Base-by-base conservation (phyloP, 2,888 invertebrate species). In the Ophion obscuratus region DNA sequence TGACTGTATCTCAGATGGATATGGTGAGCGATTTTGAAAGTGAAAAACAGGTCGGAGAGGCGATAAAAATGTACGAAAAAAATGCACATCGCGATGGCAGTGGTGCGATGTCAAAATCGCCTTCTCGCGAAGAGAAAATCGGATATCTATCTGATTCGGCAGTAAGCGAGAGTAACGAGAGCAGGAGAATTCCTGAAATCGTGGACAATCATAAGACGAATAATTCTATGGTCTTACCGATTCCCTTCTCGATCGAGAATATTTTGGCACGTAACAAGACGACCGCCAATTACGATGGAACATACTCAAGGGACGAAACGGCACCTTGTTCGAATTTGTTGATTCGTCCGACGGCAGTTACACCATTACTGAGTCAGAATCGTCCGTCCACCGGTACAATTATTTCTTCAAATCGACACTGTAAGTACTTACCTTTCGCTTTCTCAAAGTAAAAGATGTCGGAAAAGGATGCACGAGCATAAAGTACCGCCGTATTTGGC, bases 191-290 rank as follows among this genome's bases (percentile, higher is more conserved):
- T 81, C 83, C 78, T 66, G 31, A n/a, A 64, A 40, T 44, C 5
- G 24, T 78, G 2, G 87, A 88, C 27, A 73, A 68, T 0, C 88
- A 86, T 10, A 59, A 86, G 27, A 90, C 87, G 17, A 86, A 85
- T 62, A 85, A 89, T 10, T 87, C 87, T 3, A 70, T 84, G 10
- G 64, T 87, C 9, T 88, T 88, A 73, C 87, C 91, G n/a, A 93
- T 91, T 86, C 92, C 92, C 36, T 93, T 93, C 70, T 92, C 92
- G 2, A 93, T 93, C 77, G 93, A 93, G 78, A 93, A 90, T 83
- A 93, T 93, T 76, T 89, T 93, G 4, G 92, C 90, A 7, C 87
- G 90, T 0, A 83, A 87, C 84, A 88, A 82, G 81, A 87, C 31
- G 87, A 88, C 9, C 82, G 74, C 74, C 2, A 85, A 86, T 20